Percentiles rank a stretch among this genome's conserved stretches.
Conservation (phyloP, 2,113 vertebrate species). For the Apteryx owenii region DNA sequence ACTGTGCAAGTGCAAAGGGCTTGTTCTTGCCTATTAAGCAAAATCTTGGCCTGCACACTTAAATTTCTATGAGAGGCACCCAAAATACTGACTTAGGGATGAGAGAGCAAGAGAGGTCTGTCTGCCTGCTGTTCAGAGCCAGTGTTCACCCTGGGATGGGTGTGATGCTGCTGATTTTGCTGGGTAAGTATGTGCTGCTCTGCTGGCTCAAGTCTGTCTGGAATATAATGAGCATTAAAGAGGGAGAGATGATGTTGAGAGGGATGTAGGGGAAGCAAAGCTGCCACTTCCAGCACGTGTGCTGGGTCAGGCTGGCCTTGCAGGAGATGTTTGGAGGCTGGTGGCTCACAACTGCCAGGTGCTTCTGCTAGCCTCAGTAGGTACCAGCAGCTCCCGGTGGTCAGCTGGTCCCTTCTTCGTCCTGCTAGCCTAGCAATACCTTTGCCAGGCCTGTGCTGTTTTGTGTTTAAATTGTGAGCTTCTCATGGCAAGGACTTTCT, state of each 20-base stretch:
- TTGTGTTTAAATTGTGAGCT: neutral
- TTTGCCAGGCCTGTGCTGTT: fast-evolving
- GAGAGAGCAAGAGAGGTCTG: neutral
- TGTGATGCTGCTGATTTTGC: neutral
- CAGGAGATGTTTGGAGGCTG: neutral
- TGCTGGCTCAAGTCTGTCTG: neutral
- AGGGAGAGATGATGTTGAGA: neutral
- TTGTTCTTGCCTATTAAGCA: neutral
- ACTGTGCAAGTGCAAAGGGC: neutral
- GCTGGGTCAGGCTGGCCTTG: neutral
- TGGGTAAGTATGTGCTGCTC: fast-evolving
- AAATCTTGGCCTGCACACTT: neutral
- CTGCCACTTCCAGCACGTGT: fast-evolving
- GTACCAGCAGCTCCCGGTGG: neutral
- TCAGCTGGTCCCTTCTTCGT: neutral
- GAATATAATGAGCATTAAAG: fast-evolving
- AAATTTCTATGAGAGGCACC: neutral
- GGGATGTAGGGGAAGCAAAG: neutral
- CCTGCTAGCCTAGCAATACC: neutral
- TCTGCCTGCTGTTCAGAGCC: neutral
- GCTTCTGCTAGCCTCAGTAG: neutral
- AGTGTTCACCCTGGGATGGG: fast-evolving
- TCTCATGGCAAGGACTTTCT: neutral
- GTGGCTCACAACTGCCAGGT: neutral
- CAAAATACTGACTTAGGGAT: neutral